Percentiles rank a stretch among this genome's conserved stretches.
Conservation (phyloP, 2,888 invertebrate genomes). For the Furcula furcula region DNA sequence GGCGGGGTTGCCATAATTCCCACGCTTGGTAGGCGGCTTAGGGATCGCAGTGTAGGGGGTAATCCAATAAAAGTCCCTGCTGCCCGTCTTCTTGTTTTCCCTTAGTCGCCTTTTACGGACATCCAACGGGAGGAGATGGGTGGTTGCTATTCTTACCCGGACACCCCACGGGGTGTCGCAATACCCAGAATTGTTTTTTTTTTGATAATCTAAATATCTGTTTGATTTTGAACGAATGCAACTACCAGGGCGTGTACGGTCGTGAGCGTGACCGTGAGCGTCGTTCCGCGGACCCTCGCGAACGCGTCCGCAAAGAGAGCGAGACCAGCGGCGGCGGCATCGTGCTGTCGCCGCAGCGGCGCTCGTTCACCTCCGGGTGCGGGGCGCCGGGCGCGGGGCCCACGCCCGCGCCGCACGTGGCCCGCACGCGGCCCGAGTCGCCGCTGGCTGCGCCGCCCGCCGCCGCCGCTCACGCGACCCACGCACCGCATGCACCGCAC, state of each 20-base stretch:
- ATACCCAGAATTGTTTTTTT: too few relatives aligned
- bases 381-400: constrained; percentile 84
- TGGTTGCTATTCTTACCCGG: too few relatives aligned
- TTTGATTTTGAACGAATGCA: too few relatives aligned
- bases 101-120: too few relatives aligned
- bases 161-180: too few relatives aligned
- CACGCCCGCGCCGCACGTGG: constrained; percentile 65
- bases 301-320: constrained; percentile 90
- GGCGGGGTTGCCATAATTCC: too few relatives aligned
- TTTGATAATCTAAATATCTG: too few relatives aligned
- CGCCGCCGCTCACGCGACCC: constrained; percentile 23
- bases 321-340: constrained; percentile 84
- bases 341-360: constrained; percentile 91
- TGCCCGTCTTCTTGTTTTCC: too few relatives aligned
- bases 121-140: too few relatives aligned
- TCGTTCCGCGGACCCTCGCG: constrained; percentile 86
- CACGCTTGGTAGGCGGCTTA: too few relatives aligned
- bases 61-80: too few relatives aligned
- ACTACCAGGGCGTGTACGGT: constrained; percentile 55
- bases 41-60: too few relatives aligned
- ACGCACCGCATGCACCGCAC: constrained; percentile 24
- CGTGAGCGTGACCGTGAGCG: constrained; percentile 59
- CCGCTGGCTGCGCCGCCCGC: constrained; percentile 48
- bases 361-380: constrained; percentile 94
- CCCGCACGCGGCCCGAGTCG: constrained; percentile 76